Evolutionary conservation across 2,113 vertebrate species (phyloP).

Genomic region (Microcebus lehilahytsara): DNA sequence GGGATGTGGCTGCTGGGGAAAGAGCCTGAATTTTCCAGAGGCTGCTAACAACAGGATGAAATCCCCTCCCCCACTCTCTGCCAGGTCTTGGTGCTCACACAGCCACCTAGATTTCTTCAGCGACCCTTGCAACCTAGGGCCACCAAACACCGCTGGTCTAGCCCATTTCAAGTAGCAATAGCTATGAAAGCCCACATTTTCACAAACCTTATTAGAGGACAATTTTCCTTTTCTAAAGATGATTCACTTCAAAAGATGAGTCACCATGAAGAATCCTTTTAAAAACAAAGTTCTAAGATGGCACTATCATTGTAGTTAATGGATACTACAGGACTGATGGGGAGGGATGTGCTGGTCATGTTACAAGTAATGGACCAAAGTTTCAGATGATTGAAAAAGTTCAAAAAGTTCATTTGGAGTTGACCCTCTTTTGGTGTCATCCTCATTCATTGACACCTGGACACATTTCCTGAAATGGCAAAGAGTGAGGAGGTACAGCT

Average conservation of each 20-base stretch:
- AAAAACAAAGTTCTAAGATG: background rate
- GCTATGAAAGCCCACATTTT: background rate
- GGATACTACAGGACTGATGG: background rate
- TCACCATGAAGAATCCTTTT: background rate
- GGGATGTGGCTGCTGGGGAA: background rate
- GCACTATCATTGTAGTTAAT: background rate
- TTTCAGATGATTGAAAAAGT: background rate
- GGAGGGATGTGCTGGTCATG: background rate
- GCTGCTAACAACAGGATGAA: background rate
- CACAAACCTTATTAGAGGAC: background rate
- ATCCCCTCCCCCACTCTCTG: background rate
- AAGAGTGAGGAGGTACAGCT: background rate
- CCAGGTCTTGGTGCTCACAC: background rate
- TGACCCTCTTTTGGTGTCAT: background rate
- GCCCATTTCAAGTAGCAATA: background rate
- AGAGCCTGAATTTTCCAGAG: background rate
- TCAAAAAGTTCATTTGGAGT: background rate
- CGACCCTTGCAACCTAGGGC: background rate
- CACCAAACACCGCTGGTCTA: background rate
- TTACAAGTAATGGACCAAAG: background rate
- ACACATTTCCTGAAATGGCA: background rate
- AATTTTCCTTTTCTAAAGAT: background rate
- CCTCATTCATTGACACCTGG: background rate
- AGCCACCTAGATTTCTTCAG: background rate
- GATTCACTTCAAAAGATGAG: background rate